These are phyloP conservation scores for Scolanthus callimorphus DNA, from an alignment of 92 coral and sea anemone genomes.

Conservation along the genomic window DNA sequence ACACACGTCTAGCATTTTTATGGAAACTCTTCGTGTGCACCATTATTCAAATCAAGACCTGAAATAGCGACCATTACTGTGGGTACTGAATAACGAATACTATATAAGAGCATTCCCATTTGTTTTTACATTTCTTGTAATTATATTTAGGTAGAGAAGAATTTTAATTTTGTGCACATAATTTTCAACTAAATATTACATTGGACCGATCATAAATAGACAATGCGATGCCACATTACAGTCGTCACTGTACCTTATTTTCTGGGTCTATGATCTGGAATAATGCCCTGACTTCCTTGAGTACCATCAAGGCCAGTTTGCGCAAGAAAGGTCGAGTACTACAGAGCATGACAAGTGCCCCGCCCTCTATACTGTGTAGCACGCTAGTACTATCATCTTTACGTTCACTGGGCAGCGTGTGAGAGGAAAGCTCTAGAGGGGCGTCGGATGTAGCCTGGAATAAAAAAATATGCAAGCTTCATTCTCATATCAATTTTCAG, in stretches of 20 bases:
- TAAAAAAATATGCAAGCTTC: too few relatives aligned
- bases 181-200: not conserved
- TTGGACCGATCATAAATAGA: too few relatives aligned
- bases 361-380: slow-evolving; percentile 85
- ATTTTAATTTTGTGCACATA: slow-evolving; percentile 1
- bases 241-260: slow-evolving; percentile 34
- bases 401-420: slow-evolving; percentile 63
- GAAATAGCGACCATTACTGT: too few relatives aligned
- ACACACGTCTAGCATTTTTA: too few relatives aligned
- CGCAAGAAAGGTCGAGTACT: slow-evolving; percentile 87
- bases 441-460: slow-evolving; percentile 55
- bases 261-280: slow-evolving; percentile 46
- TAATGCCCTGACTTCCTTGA: slow-evolving; percentile 77
- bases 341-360: slow-evolving; percentile 96
- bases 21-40: too few relatives aligned
- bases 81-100: too few relatives aligned
- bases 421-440: slow-evolving; percentile 77
- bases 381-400: slow-evolving; percentile 76
- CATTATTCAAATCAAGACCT: too few relatives aligned
- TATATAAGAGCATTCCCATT: too few relatives aligned
- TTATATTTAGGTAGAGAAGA: too few relatives aligned
- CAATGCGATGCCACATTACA: too few relatives aligned
- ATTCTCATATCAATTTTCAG: too few relatives aligned
- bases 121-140: too few relatives aligned
- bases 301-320: slow-evolving; percentile 84